phyloP scores from a whole-genome alignment of 2,888 invertebrate species.

The Pycnomerus fuliginosus region DNA sequence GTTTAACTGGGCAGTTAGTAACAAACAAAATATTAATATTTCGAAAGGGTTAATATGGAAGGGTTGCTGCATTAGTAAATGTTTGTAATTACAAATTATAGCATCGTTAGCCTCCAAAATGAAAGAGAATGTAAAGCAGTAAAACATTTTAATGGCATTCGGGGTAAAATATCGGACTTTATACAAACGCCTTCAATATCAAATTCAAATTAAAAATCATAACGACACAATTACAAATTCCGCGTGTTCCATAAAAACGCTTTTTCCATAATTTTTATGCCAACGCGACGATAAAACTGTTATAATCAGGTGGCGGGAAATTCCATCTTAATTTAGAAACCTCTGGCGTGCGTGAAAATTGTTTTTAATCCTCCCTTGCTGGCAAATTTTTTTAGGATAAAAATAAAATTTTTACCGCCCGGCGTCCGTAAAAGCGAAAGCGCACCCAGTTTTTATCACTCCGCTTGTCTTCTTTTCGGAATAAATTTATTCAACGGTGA shows the following conservation, averaged over 20 bases:
- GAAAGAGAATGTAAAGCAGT: constrained; percentile 4
- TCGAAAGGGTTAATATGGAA: constrained; percentile 14
- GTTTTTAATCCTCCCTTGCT: constrained; percentile 9
- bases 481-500: constrained; percentile 6
- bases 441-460: constrained; percentile 19
- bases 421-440: constrained; percentile 10
- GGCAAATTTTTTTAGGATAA: constrained; percentile 14
- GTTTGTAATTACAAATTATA: constrained; percentile 21
- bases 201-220: constrained; percentile 5
- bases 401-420: constrained; percentile 14
- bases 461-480: constrained; percentile 10
- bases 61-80: constrained; percentile 6
- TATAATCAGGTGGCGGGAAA: background rate
- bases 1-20: background rate
- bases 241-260: background rate
- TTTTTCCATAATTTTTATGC: background rate
- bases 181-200: background rate
- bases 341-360: constrained; percentile 6
- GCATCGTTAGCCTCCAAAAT: constrained; percentile 20
- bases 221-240: constrained; percentile 3
- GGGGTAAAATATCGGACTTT: too few relatives aligned
- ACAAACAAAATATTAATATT: constrained; percentile 16
- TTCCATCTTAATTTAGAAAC: background rate
- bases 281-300: background rate
- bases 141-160: constrained; percentile 7